phyloP scores from a whole-genome alignment of 2,888 invertebrate genomes.

The Pristionchus fissidentatus region DNA sequence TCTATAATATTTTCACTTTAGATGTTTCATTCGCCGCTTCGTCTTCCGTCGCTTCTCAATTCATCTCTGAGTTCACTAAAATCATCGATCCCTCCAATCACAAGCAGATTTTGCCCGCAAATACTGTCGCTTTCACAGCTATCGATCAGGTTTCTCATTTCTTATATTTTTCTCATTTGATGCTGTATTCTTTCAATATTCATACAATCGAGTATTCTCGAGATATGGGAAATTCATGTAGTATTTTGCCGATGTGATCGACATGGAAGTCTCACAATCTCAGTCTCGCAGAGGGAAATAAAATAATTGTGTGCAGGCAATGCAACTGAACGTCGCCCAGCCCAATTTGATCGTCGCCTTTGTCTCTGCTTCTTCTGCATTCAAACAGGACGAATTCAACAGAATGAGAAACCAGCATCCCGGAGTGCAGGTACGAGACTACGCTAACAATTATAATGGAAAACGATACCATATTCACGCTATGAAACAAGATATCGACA shows the following conservation, averaged over 20 bases:
- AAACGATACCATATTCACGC: no score
- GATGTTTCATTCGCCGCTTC: background rate
- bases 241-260: background rate
- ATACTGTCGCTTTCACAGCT: constrained; percentile 31
- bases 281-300: background rate
- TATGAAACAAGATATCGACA: no score
- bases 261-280: no score
- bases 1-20: background rate
- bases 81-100: background rate
- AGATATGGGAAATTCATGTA: no score
- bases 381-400: background rate
- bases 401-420: constrained; percentile 30
- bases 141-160: constrained; percentile 26
- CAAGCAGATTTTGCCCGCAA: background rate
- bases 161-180: no score
- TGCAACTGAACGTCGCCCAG: constrained; percentile 31
- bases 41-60: background rate
- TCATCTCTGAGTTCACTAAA: constrained; percentile 33
- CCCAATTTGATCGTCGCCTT: constrained; percentile 45
- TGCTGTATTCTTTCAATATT: no score
- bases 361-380: constrained; percentile 31
- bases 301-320: background rate
- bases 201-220: no score
- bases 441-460: background rate
- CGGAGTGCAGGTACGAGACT: constrained; percentile 20